Evolutionary conservation across 2,113 vertebrate species (phyloP).

Genomic region (Haliaeetus leucogaster): DNA sequence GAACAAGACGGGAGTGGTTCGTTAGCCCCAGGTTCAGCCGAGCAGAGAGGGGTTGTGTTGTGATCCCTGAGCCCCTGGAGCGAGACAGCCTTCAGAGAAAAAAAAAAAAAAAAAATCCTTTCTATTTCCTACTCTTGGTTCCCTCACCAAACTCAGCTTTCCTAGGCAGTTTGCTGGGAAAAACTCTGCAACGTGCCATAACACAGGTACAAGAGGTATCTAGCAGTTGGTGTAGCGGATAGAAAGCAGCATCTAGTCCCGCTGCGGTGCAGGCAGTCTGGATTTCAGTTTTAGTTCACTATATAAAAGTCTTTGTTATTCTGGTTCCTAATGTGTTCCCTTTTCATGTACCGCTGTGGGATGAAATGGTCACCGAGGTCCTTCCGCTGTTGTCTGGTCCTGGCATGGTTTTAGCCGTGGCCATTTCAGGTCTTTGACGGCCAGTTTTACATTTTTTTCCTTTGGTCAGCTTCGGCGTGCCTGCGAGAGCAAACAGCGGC

Average conservation of each 20-base stretch:
- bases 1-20: neutral
- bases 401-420: neutral
- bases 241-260: neutral
- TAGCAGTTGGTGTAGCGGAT: neutral
- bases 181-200: rapidly evolving
- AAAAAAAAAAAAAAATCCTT: neutral
- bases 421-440: neutral
- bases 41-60: neutral
- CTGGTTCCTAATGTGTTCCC: neutral
- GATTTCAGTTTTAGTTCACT: neutral
- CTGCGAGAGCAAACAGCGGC: neutral
- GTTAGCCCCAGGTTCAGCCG: neutral
- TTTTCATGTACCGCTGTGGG: neutral
- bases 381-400: neutral
- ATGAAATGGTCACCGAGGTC: neutral
- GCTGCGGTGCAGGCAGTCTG: rapidly evolving
- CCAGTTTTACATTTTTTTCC: neutral
- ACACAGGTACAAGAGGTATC: rapidly evolving
- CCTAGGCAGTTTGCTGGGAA: neutral
- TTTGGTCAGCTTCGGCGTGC: neutral
- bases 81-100: neutral
- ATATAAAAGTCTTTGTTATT: neutral
- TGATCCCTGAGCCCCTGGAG: neutral
- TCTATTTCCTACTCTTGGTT: neutral
- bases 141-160: neutral